Conservation (phyloP, 2,888 invertebrate genomes). For the Nymphalis c-album region DNA sequence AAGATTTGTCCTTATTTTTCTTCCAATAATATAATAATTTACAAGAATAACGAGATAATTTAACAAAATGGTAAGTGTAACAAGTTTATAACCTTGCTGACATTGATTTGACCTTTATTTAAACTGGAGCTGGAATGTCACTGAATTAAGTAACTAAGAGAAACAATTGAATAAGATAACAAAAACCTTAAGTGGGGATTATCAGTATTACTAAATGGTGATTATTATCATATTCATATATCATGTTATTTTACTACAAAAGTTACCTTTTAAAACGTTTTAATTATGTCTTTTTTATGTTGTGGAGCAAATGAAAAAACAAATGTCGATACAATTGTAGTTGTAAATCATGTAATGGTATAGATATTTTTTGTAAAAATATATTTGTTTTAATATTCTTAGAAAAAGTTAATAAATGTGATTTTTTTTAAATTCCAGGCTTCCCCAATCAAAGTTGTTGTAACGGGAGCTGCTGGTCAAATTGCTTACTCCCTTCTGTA, state of each 20-base stretch:
- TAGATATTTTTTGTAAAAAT: constrained; percentile 3
- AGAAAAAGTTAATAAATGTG: constrained; percentile 12
- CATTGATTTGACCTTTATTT: constrained; percentile 69
- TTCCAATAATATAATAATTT: background rate
- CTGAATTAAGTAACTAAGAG: background rate
- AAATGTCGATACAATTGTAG: constrained; percentile 39
- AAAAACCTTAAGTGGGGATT: constrained; percentile 26
- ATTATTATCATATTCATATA: constrained; percentile 16
- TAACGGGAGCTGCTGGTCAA: constrained; percentile 99
- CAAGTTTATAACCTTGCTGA: constrained; percentile 52
- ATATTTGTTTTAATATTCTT: background rate
- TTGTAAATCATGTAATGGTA: constrained; percentile 40
- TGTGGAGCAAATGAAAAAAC: constrained; percentile 45
- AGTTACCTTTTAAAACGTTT: background rate
- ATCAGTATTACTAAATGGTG: constrained; percentile 29
- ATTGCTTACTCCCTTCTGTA: constrained; percentile 98
- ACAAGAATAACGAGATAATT: constrained; percentile 5
- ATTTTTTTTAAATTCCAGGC: constrained; percentile 75
- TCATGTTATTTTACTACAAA: background rate
- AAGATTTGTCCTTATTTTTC: background rate
- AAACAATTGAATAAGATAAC: constrained; percentile 20
- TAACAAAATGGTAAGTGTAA: constrained; percentile 57
- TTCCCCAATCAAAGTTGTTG: constrained; percentile 94
- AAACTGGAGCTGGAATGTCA: constrained; percentile 23
- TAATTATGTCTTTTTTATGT: constrained; percentile 50